Percentiles rank a stretch among this genome's conserved stretches.
Evolutionary conservation across 2,888 invertebrate species (phyloP).

Genomic region (Mycalesis mineus): DNA sequence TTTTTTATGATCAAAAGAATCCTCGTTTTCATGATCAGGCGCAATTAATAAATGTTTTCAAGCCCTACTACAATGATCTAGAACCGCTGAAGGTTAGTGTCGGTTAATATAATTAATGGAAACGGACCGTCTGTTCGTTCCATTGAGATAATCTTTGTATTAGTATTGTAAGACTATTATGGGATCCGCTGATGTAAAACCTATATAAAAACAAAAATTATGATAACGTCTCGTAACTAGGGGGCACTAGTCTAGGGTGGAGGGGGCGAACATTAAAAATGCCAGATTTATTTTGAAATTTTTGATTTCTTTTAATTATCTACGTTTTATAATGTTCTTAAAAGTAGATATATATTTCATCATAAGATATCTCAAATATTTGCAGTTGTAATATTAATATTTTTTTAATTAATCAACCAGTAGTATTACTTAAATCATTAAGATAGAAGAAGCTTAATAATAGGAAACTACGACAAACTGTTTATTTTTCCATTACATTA

Average conservation of each 20-base stretch:
- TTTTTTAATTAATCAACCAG: slow-evolving; percentile 75
- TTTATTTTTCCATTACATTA: slow-evolving; percentile 75
- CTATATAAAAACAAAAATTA: slow-evolving; percentile 73
- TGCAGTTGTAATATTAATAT: slow-evolving; percentile 79
- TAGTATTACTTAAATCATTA: slow-evolving; percentile 77
- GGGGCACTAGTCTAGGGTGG: slow-evolving; percentile 42
- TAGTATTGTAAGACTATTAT: slow-evolving; percentile 64
- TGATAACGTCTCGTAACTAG: slow-evolving; percentile 44
- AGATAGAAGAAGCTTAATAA: slow-evolving; percentile 79
- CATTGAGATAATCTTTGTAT: slow-evolving; percentile 12
- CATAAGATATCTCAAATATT: slow-evolving; percentile 80
- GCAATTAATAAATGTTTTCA: not conserved
- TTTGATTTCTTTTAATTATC: slow-evolving; percentile 80
- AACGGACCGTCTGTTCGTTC: slow-evolving; percentile 35
- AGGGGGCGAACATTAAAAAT: slow-evolving; percentile 70
- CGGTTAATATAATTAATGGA: slow-evolving; percentile 42
- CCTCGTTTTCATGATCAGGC: no score
- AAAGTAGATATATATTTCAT: slow-evolving; percentile 79
- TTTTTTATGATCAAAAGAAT: no score
- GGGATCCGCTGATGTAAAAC: slow-evolving; percentile 22
- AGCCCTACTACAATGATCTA: slow-evolving; percentile 2
- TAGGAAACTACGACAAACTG: slow-evolving; percentile 78
- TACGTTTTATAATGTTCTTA: slow-evolving; percentile 80
- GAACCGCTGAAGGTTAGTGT: slow-evolving; percentile 17
- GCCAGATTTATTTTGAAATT: slow-evolving; percentile 74